These are phyloP conservation scores for Pyrrhosoma nymphula DNA, from an alignment of 2,888 invertebrate genomes.

Conservation along the genomic window DNA sequence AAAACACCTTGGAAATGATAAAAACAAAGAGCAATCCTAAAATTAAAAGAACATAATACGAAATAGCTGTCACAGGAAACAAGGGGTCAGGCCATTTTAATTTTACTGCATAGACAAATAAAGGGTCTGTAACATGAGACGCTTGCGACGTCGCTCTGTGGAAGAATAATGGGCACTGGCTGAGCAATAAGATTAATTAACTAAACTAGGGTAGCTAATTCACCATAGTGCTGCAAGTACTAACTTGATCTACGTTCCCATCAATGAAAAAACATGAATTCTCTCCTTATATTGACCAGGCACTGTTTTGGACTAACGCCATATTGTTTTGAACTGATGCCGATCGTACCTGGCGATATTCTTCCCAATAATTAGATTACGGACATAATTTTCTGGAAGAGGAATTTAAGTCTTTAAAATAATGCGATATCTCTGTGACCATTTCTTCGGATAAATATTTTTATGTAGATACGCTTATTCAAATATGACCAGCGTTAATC, in stretches of 20 bases:
- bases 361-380: constrained; percentile 49
- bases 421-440: not conserved
- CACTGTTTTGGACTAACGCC: constrained; percentile 66
- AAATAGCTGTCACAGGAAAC: not conserved
- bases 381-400: not conserved
- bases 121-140: constrained; percentile 54
- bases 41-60: not conserved
- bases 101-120: constrained; percentile 27
- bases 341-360: constrained; percentile 57
- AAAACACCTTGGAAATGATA: not conserved
- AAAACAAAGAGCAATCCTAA: not conserved
- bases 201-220: not conserved
- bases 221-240: not conserved
- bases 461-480: not conserved
- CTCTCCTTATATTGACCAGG: constrained; percentile 58
- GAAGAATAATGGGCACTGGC: not conserved
- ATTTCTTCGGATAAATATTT: not conserved
- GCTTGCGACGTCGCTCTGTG: not conserved
- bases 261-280: constrained; percentile 33
- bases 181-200: not conserved
- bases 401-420: not conserved
- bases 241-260: constrained; percentile 43
- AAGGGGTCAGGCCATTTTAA: not conserved
- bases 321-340: constrained; percentile 62
- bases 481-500: not conserved